Conservation (phyloP, 1,140 invertebrate species). For the Leptopilina clavipes region DNA sequence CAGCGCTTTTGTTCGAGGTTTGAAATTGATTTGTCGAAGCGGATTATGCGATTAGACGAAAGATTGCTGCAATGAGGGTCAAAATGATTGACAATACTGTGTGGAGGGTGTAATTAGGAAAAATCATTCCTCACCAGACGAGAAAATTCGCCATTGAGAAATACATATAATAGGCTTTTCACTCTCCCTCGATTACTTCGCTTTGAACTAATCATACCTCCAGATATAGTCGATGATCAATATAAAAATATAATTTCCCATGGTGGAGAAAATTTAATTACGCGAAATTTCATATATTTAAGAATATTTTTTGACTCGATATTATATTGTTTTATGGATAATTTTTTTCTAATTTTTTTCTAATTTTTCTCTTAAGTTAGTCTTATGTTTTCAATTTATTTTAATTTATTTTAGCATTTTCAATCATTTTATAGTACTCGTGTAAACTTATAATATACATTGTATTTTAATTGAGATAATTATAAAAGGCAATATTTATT, state of each 20-base stretch:
- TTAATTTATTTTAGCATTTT: too few species aligned
- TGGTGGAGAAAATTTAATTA: constrained; percentile 11
- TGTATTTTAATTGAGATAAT: too few species aligned
- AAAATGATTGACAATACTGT: constrained; percentile 64
- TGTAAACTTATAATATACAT: too few species aligned
- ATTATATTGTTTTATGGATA: too few species aligned
- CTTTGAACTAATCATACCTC: constrained; percentile 26
- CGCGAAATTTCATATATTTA: background rate
- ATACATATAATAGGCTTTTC: constrained; percentile 39
- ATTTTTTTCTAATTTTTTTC: too few species aligned
- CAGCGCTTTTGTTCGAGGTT: constrained; percentile 47
- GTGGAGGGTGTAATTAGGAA: constrained; percentile 58
- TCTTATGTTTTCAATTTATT: too few species aligned
- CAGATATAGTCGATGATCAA: background rate
- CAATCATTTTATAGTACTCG: too few species aligned
- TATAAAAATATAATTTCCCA: constrained; percentile 13
- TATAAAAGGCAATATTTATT: too few species aligned
- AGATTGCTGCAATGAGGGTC: constrained; percentile 48
- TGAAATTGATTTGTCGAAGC: constrained; percentile 60
- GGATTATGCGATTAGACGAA: constrained; percentile 64
- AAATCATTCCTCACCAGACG: constrained; percentile 59
- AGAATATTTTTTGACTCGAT: too few species aligned
- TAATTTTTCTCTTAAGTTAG: too few species aligned
- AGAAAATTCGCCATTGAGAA: constrained; percentile 51
- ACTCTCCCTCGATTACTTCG: constrained; percentile 32